phyloP scores from a whole-genome alignment of 2,888 invertebrate species.

The Noctua pronuba region DNA sequence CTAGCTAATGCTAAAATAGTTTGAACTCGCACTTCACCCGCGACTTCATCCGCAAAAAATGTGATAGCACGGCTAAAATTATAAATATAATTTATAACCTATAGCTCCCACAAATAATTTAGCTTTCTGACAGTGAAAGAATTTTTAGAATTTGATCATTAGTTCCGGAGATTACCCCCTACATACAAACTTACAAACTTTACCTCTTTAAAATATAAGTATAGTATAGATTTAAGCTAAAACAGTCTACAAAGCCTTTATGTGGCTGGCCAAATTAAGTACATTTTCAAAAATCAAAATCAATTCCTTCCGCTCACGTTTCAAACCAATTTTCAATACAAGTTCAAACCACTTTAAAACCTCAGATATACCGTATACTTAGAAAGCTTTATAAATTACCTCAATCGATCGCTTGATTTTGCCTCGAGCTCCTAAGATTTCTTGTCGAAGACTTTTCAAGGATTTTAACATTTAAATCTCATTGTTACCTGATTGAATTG shows the following conservation, averaged over 20 bases:
- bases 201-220: too few relatives aligned
- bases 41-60: too few relatives aligned
- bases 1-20: not conserved
- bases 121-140: too few relatives aligned
- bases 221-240: not conserved
- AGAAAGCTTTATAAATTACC: slow-evolving; percentile 57
- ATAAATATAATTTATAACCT: too few relatives aligned
- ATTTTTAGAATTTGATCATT: too few relatives aligned
- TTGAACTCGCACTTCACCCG: not conserved
- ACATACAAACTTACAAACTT: too few relatives aligned
- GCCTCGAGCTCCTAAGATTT: slow-evolving; percentile 22
- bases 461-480: slow-evolving; percentile 33
- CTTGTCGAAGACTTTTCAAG: slow-evolving; percentile 17
- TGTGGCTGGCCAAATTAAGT: not conserved
- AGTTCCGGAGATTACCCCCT: too few relatives aligned
- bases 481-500: slow-evolving; percentile 48
- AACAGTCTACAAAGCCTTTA: not conserved
- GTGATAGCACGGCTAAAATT: too few relatives aligned
- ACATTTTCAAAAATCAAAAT: not conserved
- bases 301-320: not conserved
- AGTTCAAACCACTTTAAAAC: not conserved
- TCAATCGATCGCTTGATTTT: slow-evolving; percentile 22
- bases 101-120: too few relatives aligned
- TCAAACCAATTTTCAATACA: not conserved
- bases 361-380: slow-evolving; percentile 3